Evolutionary conservation across 2,888 invertebrate species (phyloP), one percentile per base, ranked within the genome.

Genomic region (Trachelus stipa): DNA sequence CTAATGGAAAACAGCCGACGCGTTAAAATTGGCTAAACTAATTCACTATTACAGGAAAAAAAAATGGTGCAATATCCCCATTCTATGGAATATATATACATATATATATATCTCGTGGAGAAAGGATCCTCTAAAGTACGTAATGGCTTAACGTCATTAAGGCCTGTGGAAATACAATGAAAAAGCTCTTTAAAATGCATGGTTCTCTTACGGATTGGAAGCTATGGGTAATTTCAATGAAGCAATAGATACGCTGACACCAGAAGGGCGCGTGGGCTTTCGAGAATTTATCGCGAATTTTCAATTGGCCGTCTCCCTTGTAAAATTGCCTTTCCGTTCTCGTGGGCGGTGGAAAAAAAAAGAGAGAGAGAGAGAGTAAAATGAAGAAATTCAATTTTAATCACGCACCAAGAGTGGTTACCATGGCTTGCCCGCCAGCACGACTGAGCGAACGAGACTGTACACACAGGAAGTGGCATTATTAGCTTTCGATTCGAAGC

Each of bases 391-490:
- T 69, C 69, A 69, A 69, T 69, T 69, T 69, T 33, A 33, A 69
- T 30, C 69, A 69, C 69, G 69, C 69, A 69, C 69, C 40, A 40
- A 15, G 6, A 40, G 15, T 40, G 40, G 40, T 40, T 40, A 40
- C 40, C 40, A 4, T 6, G 40, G 15, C 40, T 15, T 15, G 40
- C 40, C 6, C 15, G 6, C 6, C 40, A 40, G 40, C 40, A 40
- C 15, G 40, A 15, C 23, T 34, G 76, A 77, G 81, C 81, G 79
- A 79, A 80, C 82, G 84, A 84, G 83, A 82, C 79, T 78, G 81
- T 79, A 80, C 78, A 78, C 83, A 74, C 82, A 83, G 88, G 86
- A 88, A 88, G 87, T 85, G 82, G 84, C 86, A 85, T 88, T 88
- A 89, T 89, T 77, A 68, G 87, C 87, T 88, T 86, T 86, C 88